These are phyloP conservation scores for Caradrina kadenii DNA, from an alignment of 2,888 invertebrate species.

Conservation along the genomic window DNA sequence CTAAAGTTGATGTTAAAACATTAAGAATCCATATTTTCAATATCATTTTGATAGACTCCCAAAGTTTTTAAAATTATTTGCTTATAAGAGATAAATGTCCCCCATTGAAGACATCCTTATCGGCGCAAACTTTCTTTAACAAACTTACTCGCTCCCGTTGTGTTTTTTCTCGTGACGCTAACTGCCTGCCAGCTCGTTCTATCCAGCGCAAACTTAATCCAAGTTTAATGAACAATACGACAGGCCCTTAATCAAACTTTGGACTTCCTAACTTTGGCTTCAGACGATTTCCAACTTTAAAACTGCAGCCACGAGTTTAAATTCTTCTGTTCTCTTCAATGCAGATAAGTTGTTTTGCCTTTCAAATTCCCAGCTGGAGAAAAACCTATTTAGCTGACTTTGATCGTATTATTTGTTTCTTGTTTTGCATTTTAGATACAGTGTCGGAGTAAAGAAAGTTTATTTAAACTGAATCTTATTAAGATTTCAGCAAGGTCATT, in stretches of 20 bases:
- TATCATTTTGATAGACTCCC: conserved; percentile 25
- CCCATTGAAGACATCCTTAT: conserved; percentile 72
- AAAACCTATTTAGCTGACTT: conserved; percentile 89
- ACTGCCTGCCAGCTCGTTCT: conserved; percentile 90
- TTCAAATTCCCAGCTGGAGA: conserved; percentile 73
- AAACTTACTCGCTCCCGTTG: conserved; percentile 75
- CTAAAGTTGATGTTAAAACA: not conserved
- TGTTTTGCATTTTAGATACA: conserved; percentile 79
- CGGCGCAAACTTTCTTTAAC: conserved; percentile 76
- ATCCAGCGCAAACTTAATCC: conserved; percentile 90
- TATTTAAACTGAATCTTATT: conserved; percentile 61
- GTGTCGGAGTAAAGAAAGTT: conserved; percentile 68
- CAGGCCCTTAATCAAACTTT: conserved; percentile 91
- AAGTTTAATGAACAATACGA: conserved; percentile 91
- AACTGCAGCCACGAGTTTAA: conserved; percentile 49
- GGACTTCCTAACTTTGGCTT: conserved; percentile 78
- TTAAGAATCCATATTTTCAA: not conserved
- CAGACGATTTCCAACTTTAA: conserved; percentile 69
- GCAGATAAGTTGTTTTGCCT: conserved; percentile 66
- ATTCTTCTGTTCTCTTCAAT: conserved; percentile 54
- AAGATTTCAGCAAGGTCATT: conserved; percentile 48
- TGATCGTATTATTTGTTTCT: conserved; percentile 89
- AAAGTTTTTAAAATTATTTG: conserved; percentile 57
- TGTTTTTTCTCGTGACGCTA: conserved; percentile 87
- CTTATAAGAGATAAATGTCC: conserved; percentile 55